phyloP scores from a whole-genome alignment of 2,113 vertebrate genomes.

The Ardeotis arabs region DNA sequence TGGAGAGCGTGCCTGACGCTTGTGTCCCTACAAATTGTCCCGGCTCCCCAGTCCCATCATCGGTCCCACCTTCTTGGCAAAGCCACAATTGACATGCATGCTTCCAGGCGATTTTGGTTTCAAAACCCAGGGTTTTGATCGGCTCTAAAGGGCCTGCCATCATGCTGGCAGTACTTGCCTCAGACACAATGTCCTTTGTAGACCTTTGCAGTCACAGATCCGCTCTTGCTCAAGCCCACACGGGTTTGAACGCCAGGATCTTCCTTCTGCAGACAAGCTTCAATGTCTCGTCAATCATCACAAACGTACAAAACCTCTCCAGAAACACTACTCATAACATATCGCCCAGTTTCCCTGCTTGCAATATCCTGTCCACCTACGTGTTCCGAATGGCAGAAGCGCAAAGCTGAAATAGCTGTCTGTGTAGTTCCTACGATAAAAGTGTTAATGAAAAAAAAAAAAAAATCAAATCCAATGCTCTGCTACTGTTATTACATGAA shows the following conservation, averaged over 20 bases:
- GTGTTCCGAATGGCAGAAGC: background rate
- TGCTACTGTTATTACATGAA: background rate
- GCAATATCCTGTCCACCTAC: background rate
- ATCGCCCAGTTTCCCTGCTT: background rate
- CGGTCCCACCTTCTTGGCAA: background rate
- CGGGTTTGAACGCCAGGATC: background rate
- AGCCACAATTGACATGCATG: accelerated
- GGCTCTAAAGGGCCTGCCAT: background rate
- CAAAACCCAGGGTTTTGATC: background rate
- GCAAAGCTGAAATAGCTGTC: background rate
- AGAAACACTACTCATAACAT: background rate
- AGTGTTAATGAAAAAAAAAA: background rate
- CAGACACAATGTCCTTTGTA: background rate
- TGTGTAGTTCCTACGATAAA: background rate
- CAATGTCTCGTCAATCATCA: background rate
- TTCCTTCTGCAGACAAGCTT: background rate
- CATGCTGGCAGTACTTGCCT: background rate
- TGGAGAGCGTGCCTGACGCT: accelerated
- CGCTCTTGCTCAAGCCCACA: background rate
- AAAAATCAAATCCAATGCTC: background rate
- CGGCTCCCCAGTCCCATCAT: accelerated
- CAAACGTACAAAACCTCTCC: background rate
- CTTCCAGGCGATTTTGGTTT: background rate
- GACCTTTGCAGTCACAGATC: background rate
- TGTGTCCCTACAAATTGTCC: background rate